Evolutionary conservation across 2,888 invertebrate species (phyloP), one percentile per base, ranked within the genome.

Genomic region (Noctua pronuba): DNA sequence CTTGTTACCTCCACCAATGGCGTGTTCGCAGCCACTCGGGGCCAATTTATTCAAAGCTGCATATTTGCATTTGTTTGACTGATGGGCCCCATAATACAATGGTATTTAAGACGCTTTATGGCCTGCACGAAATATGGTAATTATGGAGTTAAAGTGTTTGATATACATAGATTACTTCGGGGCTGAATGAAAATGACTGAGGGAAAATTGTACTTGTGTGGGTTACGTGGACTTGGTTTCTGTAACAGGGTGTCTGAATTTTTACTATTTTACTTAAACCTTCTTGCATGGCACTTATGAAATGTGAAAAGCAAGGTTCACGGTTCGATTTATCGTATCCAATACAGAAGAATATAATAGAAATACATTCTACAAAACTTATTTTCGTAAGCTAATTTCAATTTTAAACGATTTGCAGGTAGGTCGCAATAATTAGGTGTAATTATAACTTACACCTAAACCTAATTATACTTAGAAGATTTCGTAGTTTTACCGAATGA

Each of bases 51-150:
- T 75, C 67, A 78, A 77, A 84, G 82, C 77, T 88, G 88, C 87
- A 87, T 78, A 88, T 87, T 88, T 88, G 88, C 87, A 88, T 87
- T 77, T 38, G 62, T 38, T 86, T 84, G 69, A 86, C 21, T 71
- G 72, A 75, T 75, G 79, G 67, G 38, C 73, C 44, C 38, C 44
- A 44, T 83, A 71, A 71, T 58, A 80, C n/a, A 60, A 60, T 52
- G 49, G 52, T 75, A 78, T 83, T 84, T 79, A 75, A 60, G 60
- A 75, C 64, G 58, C 13, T 79, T 85, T 82, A 86, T 79, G 58
- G 73, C 55, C 28, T 70, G 60, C 86, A 84, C 79, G 75, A 83
- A 85, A 71, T 73, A 71, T 73, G 73, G 73, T 73, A 83, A 83
- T 86, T 82, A 83, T 44, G 31, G 49, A 72, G 28, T 21, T 44